phyloP scores from a whole-genome alignment of 2,797 vertebrate genomes.

The Typhlichthys eigenmanni region DNA sequence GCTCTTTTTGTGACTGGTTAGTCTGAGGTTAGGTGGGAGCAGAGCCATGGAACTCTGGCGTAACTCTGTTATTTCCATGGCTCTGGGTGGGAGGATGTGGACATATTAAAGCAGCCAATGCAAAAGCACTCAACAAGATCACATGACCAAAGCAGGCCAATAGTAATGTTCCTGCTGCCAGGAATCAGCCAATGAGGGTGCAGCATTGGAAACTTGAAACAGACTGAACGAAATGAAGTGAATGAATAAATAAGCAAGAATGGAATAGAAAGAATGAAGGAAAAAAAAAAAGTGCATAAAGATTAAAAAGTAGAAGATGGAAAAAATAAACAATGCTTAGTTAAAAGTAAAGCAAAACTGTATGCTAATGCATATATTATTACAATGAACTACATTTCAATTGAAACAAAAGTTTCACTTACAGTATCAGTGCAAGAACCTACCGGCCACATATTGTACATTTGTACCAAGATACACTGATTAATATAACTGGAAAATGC shows the following conservation, averaged over 20 bases:
- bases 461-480: neutral
- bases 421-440: too few species aligned
- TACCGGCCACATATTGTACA: too few species aligned
- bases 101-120: slow-evolving; percentile 38
- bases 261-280: slow-evolving; percentile 34
- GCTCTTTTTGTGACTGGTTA: slow-evolving; percentile 45
- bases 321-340: slow-evolving; percentile 21
- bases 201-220: slow-evolving; percentile 87
- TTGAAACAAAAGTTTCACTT: too few species aligned
- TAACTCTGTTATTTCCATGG: too few species aligned
- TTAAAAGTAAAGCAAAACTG: neutral
- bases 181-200: slow-evolving; percentile 86
- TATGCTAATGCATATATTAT: slow-evolving; percentile 2
- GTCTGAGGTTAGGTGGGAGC: slow-evolving; percentile 25
- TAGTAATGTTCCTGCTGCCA: slow-evolving; percentile 78
- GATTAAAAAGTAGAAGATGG: slow-evolving; percentile 27
- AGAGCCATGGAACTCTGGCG: neutral
- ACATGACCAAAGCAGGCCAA: slow-evolving; percentile 70
- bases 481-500: too few species aligned
- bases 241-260: slow-evolving; percentile 47
- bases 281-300: slow-evolving; percentile 21
- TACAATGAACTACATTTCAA: neutral
- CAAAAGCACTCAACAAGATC: slow-evolving; percentile 46
- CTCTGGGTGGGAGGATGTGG: neutral
- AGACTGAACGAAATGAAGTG: slow-evolving; percentile 79